Conservation (phyloP, 2,888 invertebrate genomes). For the Arctia plantaginis region DNA sequence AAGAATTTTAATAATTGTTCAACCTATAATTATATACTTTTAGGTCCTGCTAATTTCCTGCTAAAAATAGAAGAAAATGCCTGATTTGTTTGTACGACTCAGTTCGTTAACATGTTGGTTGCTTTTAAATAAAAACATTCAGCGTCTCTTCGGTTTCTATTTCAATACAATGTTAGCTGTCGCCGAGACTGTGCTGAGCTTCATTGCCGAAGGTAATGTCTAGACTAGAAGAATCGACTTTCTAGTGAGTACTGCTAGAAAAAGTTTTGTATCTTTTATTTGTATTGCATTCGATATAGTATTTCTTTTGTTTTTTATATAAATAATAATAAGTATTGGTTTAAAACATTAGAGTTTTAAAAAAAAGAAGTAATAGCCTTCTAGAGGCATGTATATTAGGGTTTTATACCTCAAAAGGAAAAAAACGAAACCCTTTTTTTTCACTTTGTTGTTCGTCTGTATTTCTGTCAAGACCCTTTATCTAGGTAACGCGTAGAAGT, state of each 20-base stretch:
- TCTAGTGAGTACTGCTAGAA: constrained; percentile 40
- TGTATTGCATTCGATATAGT: constrained; percentile 36
- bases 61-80: neutral
- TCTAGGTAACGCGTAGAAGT: no score
- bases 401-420: no score
- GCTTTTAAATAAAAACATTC: constrained; percentile 49
- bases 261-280: constrained; percentile 47
- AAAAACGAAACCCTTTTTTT: no score
- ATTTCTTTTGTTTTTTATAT: constrained; percentile 5
- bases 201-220: constrained; percentile 57
- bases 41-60: neutral
- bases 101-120: constrained; percentile 44
- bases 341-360: no score
- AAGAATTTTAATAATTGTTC: neutral
- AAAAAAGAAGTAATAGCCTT: no score
- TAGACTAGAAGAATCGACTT: constrained; percentile 42
- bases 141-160: constrained; percentile 43
- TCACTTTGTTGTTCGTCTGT: no score
- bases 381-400: no score
- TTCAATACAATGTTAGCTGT: constrained; percentile 57
- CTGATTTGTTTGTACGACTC: constrained; percentile 11
- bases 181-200: constrained; percentile 36
- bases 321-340: neutral
- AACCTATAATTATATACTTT: neutral
- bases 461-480: no score